Evolutionary conservation across 2,888 invertebrate species (phyloP), one percentile per base, ranked within the genome.

Genomic region (Agrilus mali): DNA sequence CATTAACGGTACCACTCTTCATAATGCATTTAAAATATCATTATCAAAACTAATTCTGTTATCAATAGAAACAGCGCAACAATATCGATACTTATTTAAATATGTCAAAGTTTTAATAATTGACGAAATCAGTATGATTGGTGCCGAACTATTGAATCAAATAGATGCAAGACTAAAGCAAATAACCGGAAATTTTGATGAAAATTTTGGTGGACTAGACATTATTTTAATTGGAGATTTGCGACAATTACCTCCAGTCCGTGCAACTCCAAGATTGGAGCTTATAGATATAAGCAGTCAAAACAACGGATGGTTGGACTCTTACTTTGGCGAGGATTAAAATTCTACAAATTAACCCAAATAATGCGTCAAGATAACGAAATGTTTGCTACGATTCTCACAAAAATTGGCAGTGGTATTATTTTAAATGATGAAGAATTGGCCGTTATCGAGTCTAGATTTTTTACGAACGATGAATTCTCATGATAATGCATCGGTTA

Each of bases 181-280:
- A 17, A 20, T 20, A 20, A 60, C 58, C 32, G 58, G 56, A 10
- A 50, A 54, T 52, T 60, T 51, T 48, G 51, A 44, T 45, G 54
- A 43, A n/a, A 42, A 54, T 51, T 64, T 64, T 49, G 61, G 59
- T 27, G 59, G 61, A 33, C 34, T 60, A 16, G 55, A 63, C 43
- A 40, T 64, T 1, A 59, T 64, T 47, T 53, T 62, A 3, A 56
- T 57, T 47, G 60, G 60, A 15, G 65, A 65, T 54, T 53, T 65
- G 33, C 49, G 60, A 8, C 63, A 63, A 53, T 43, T 60, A 40
- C 62, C 63, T 33, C 59, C 63, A 32, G 63, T 60, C 14, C 42
- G 49, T 20, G 53, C 53, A 12, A 63, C 56, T 27, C 53, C 57
- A 32, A n/a, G n/a, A n/a, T n/a, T n/a, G n/a, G n/a, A n/a, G n/a